Evolutionary conservation across 1,140 invertebrate genomes (phyloP).

Genomic region (Drosophila bifasciata): DNA sequence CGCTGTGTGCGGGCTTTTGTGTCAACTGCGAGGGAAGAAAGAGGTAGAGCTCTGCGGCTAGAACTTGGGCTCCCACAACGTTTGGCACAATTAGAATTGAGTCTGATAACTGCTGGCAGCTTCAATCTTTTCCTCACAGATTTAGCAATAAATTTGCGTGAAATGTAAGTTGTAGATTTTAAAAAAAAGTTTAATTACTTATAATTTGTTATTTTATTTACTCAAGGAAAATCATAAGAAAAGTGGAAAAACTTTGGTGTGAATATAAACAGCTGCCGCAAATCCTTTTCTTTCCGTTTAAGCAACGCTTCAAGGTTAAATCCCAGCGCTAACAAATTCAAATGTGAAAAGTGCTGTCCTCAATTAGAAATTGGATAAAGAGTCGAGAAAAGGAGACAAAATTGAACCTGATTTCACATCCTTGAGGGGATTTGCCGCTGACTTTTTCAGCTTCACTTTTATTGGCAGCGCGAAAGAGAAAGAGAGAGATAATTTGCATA

Average conservation of each 20-base stretch:
- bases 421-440: conserved; percentile 6
- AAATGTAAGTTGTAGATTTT: conserved; percentile 1
- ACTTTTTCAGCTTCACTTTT: conserved; percentile 14
- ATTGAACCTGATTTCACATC: conserved; percentile 13
- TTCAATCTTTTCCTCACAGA: background rate
- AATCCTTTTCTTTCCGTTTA: background rate
- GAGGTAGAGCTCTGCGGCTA: conserved; percentile 20
- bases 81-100: too few species aligned
- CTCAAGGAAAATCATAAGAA: conserved; percentile 24
- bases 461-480: background rate
- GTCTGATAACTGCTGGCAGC: conserved; percentile 18
- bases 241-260: conserved; percentile 36
- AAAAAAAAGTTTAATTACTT: conserved; percentile 40
- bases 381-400: background rate
- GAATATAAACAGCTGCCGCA: conserved; percentile 37
- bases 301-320: conserved; percentile 33
- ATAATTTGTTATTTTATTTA: conserved; percentile 21
- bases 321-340: conserved; percentile 54
- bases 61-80: too few species aligned
- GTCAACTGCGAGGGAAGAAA: too few species aligned
- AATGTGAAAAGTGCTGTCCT: conserved; percentile 57
- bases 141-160: background rate
- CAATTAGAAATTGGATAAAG: conserved; percentile 54
- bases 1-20: background rate
- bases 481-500: conserved; percentile 49